Percentiles rank a stretch among this genome's conserved stretches.
These are phyloP conservation scores for Pangasius macronema DNA, from an alignment of 2,797 vertebrate genomes.

Conservation along the genomic window DNA sequence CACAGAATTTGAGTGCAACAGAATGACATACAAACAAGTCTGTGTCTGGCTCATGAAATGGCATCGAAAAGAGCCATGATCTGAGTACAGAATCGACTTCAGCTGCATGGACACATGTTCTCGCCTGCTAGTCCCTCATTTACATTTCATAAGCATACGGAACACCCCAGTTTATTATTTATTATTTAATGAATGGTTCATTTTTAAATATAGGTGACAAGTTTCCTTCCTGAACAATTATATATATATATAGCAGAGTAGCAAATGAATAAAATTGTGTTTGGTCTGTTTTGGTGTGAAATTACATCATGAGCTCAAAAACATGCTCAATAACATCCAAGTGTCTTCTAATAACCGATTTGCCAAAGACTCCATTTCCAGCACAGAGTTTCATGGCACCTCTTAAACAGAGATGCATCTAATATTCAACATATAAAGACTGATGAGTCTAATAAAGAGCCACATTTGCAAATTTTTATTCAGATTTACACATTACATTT, in stretches of 20 bases:
- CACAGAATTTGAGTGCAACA: neutral
- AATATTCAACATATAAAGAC: neutral
- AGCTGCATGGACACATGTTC: neutral
- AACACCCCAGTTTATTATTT: neutral
- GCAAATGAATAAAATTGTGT: neutral
- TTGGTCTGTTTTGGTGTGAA: neutral
- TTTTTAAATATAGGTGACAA: neutral
- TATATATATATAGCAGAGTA: neutral
- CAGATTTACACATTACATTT: neutral
- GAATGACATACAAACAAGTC: constrained; percentile 5
- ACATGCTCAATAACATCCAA: neutral
- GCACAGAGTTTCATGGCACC: neutral
- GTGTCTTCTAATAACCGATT: neutral
- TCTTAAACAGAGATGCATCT: neutral
- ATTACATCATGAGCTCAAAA: neutral
- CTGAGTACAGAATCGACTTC: neutral
- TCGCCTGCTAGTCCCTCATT: neutral
- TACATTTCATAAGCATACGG: neutral
- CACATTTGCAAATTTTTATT: neutral
- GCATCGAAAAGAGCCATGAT: neutral
- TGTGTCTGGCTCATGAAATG: neutral
- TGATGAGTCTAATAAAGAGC: neutral
- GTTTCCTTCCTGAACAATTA: neutral
- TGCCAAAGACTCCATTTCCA: neutral
- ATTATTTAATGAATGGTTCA: neutral